phyloP scores from a whole-genome alignment of 2,797 vertebrate species.

The Mallotus villosus region DNA sequence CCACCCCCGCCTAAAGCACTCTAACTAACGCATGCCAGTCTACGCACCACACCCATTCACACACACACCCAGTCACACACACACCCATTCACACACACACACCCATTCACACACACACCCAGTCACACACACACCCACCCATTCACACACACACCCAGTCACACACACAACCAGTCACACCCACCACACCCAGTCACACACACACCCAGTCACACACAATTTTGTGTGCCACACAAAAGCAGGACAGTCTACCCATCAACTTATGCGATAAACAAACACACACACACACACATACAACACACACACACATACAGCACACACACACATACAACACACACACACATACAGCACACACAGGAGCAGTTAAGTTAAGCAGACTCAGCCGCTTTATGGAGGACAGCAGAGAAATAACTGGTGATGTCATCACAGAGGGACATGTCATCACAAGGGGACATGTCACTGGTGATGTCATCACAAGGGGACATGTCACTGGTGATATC shows the following conservation, averaged over 20 bases:
- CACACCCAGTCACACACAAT: no score
- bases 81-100: slow-evolving; percentile 26
- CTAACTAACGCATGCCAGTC: background rate
- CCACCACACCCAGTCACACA: slow-evolving; percentile 7
- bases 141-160: background rate
- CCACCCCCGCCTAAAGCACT: background rate
- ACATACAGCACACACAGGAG: slow-evolving; percentile 14
- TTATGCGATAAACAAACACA: slow-evolving; percentile 8
- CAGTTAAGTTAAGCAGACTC: slow-evolving; percentile 35
- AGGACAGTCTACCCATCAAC: background rate
- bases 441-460: no score
- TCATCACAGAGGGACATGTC: slow-evolving; percentile 35
- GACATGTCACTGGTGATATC: slow-evolving; percentile 15
- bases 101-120: slow-evolving; percentile 24
- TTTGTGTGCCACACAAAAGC: no score
- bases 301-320: slow-evolving; percentile 19
- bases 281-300: slow-evolving; percentile 10
- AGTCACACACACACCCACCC: slow-evolving; percentile 19
- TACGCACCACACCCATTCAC: slow-evolving; percentile 13
- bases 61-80: slow-evolving; percentile 15
- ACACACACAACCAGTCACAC: slow-evolving; percentile 4
- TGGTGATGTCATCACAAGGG: slow-evolving; percentile 27
- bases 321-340: slow-evolving; percentile 1
- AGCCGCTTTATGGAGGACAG: slow-evolving; percentile 49
- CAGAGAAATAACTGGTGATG: slow-evolving; percentile 33